Base-by-base conservation (phyloP, 1,140 invertebrate genomes). In the Bombus haemorrhoidalis region DNA sequence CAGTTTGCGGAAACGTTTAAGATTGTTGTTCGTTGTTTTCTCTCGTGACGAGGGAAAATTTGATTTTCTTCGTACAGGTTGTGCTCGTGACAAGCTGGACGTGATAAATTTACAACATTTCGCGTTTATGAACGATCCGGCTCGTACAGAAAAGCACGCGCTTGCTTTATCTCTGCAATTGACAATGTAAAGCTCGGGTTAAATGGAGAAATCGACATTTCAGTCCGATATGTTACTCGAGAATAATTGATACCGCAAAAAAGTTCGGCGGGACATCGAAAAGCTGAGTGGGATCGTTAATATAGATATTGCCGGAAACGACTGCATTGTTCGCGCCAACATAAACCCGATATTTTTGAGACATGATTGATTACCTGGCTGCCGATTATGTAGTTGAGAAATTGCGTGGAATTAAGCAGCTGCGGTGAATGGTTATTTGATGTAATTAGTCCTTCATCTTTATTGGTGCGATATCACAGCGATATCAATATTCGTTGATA, bases 171-270 rank as follows among this genome's bases (percentile, higher is more conserved):
- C 72, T 39, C 71, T 75, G 57, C 34, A 39, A 32, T 83, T 74
- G 81, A 75, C 62, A 83, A 83, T 68, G 81, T 47, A 75, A 82
- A 82, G 73, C 73, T 41, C 37, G 41, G 59, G n/a, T 82, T 74
- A 74, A 82, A 74, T 47, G 41, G 71, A 43, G 71, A 82, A 82
- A 74, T 82, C 71, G 80, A 82, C 68, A 32, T 64, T 41, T 34
- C 80, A 3, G 53, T 64, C 53, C 39, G 80, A 82, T 32, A 64
- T 37, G 80, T 74, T 82, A 37, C 71, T 43, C 22, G 80, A 43
- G 71, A 74, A 82, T 82, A 82, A 82, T 82, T 74, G 80, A 82
- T 74, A 39, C 22, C 37, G 53, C 18, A 57, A 73, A 81, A 73
- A 81, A 41, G 18, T 81, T 41, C 0, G 53, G 25, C 47, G 13